These are phyloP conservation scores for Amblyopsis hoosieri DNA, from an alignment of 2,797 vertebrate species.

Conservation along the genomic window DNA sequence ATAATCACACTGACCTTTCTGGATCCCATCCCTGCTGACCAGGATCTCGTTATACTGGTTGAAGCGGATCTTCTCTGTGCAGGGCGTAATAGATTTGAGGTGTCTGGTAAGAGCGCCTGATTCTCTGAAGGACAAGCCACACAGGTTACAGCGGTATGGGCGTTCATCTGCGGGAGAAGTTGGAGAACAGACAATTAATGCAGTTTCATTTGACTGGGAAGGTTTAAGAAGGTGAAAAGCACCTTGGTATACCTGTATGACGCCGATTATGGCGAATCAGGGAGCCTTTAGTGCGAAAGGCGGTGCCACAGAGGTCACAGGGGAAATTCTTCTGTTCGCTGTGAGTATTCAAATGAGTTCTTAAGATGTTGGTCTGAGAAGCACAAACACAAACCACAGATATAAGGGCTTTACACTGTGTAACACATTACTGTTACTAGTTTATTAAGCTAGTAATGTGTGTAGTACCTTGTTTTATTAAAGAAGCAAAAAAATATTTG, in stretches of 20 bases:
- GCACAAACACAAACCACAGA: neutral
- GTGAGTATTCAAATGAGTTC: slow-evolving; percentile 96
- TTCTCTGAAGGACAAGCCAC: slow-evolving; percentile 95
- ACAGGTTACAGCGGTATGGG: slow-evolving; percentile 92
- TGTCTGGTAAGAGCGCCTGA: slow-evolving; percentile 95
- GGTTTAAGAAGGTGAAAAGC: neutral
- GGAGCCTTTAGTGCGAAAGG: slow-evolving; percentile 96
- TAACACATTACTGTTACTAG: neutral
- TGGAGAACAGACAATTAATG: neutral
- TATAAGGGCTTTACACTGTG: neutral
- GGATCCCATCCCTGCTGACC: slow-evolving; percentile 83
- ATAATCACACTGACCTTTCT: slow-evolving; percentile 77
- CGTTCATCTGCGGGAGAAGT: slow-evolving; percentile 84
- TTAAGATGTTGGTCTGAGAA: slow-evolving; percentile 90
- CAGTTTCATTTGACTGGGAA: no score
- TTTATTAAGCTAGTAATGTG: neutral
- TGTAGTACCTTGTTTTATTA: no score
- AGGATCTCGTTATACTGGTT: slow-evolving; percentile 88
- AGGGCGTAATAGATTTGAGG: slow-evolving; percentile 93
- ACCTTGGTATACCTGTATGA: slow-evolving; percentile 86
- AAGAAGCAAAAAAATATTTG: no score
- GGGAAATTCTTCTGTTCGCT: slow-evolving; percentile 95
- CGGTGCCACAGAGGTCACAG: slow-evolving; percentile 88
- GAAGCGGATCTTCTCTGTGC: slow-evolving; percentile 95
- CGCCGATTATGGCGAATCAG: slow-evolving; percentile 95